A percentile compares a stretch with the other conserved stretches of the same genome.
Conservation (phyloP, 92 coral and sea anemone species). For the Porites evermanni region DNA sequence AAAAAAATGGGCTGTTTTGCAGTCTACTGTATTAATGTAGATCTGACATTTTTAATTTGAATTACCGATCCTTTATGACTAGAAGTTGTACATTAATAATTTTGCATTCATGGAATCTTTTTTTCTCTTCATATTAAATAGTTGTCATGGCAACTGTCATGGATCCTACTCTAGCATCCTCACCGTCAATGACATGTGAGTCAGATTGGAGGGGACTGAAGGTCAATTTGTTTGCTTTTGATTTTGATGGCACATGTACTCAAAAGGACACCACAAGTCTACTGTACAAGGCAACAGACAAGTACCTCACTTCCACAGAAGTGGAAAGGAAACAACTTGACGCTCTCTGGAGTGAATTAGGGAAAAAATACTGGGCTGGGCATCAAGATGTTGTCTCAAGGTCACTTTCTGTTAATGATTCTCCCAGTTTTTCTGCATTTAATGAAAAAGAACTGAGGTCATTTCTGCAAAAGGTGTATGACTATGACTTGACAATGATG, state of each 20-base stretch:
- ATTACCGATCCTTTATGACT: too few species aligned
- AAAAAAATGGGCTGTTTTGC: too few species aligned
- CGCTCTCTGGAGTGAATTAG: slow-evolving; percentile 77
- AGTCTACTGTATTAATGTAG: too few species aligned
- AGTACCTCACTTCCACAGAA: slow-evolving; percentile 63
- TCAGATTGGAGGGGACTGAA: slow-evolving; percentile 73
- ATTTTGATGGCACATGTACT: slow-evolving; percentile 97
- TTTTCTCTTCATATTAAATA: not conserved
- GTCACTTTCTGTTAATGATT: slow-evolving; percentile 41
- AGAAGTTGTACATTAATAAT: too few species aligned
- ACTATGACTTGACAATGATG: slow-evolving; percentile 61
- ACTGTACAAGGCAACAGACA: slow-evolving; percentile 87
- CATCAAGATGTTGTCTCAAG: slow-evolving; percentile 61
- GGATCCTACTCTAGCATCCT: slow-evolving; percentile 40
- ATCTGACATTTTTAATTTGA: too few species aligned
- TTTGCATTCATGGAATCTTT: not conserved
- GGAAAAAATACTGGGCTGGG: slow-evolving; percentile 63
- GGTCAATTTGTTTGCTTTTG: slow-evolving; percentile 82
- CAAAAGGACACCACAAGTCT: slow-evolving; percentile 80
- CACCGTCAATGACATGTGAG: slow-evolving; percentile 52
- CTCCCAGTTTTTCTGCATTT: slow-evolving; percentile 32
- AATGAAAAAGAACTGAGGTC: slow-evolving; percentile 74
- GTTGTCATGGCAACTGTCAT: slow-evolving; percentile 36
- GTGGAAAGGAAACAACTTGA: slow-evolving; percentile 65
- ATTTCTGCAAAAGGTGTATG: slow-evolving; percentile 67